A percentile compares a stretch with the other conserved stretches of the same genome.
phyloP scores from a whole-genome alignment of 2,888 invertebrate genomes.

The Biston betularia region DNA sequence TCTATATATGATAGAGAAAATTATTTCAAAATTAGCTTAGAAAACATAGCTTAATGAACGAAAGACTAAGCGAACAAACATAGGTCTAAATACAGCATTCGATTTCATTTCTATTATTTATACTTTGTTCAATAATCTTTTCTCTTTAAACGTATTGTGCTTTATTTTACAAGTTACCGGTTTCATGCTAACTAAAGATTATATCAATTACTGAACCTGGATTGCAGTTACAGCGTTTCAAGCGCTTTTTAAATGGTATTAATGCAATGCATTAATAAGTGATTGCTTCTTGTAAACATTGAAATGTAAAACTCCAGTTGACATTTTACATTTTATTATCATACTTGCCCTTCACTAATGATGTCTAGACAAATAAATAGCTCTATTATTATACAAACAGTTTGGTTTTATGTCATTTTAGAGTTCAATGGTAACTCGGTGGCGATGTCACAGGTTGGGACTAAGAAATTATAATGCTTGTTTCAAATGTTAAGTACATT shows the following conservation, averaged over 20 bases:
- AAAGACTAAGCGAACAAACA: too few species aligned
- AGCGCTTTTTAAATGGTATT: background rate
- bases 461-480: conserved; percentile 28
- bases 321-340: conserved; percentile 27
- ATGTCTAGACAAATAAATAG: conserved; percentile 46
- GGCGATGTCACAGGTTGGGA: conserved; percentile 41
- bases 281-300: background rate
- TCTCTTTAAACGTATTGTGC: too few species aligned
- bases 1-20: too few species aligned
- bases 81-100: too few species aligned
- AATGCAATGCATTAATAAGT: background rate
- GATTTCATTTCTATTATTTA: too few species aligned
- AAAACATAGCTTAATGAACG: too few species aligned
- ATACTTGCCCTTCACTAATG: conserved; percentile 33
- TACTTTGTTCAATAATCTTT: too few species aligned
- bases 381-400: conserved; percentile 35
- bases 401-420: conserved; percentile 36
- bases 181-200: background rate
- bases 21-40: too few species aligned
- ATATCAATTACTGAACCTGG: background rate
- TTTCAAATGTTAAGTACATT: conserved; percentile 27
- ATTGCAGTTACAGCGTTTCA: conserved; percentile 7
- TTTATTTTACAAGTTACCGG: background rate
- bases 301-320: conserved; percentile 15
- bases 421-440: conserved; percentile 33